Base-by-base conservation (phyloP, 2,113 vertebrate species). In the Caretta caretta region DNA sequence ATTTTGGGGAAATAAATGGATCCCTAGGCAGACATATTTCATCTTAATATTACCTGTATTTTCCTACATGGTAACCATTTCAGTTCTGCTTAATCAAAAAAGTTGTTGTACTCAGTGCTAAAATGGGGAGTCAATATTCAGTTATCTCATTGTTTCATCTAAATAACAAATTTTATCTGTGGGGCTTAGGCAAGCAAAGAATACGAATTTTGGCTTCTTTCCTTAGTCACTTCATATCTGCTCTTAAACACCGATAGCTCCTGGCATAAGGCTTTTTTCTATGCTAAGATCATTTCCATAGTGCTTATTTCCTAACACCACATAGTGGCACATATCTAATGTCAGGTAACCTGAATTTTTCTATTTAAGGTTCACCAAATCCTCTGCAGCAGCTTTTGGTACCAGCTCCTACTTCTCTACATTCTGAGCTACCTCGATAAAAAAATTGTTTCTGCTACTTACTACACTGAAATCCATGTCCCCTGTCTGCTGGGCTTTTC, bases 11-110 rank as follows among this genome's bases (percentile, higher is more conserved):
- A 97, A 96, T 98, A 97, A 98, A 97, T 97, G 95, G 95, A 98
- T 98, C 98, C 97, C 98, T 90, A 98, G 98, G 95, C 97, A 97
- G 98, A 93, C 97, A 94, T 98, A 98, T 97, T 98, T 98, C 95
- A 98, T 94, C 90, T 96, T 97, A 98, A 97, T 98, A 98, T 98
- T 97, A 97, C 96, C 92, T 97, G 35, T 92, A 97, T 98, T 98
- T 98, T 98, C 96, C 97, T 98, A 97, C 94, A 93, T 80, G 89
- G 96, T 94, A 98, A 95, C 95, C 82, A 95, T 97, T 98, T 98
- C 69, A 91, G 90, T 94, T 92, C 80, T 93, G 96, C 93, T 96
- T 97, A 93, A 90, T 90, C 90, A 95, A 86, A 93, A 95, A 90
- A 95, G 82, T 1, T 80, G 84, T 49, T 96, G 93, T 78, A 92